phyloP scores from a whole-genome alignment of 2,888 invertebrate genomes.

The Melieria crassipennis region DNA sequence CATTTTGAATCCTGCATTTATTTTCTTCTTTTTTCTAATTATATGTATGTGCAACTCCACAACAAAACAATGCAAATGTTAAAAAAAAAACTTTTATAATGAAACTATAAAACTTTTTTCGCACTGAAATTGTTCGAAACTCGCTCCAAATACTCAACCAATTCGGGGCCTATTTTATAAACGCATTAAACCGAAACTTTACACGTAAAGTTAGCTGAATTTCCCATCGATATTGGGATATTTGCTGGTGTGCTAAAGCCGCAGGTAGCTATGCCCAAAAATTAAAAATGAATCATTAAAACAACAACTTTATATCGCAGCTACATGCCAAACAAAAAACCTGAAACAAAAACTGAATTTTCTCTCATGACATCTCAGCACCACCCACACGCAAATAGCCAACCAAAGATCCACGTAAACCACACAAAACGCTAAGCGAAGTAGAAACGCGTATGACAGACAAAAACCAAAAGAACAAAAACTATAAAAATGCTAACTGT shows the following conservation, averaged over 20 bases:
- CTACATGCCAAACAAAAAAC: conserved; percentile 26
- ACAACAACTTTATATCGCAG: conserved; percentile 34
- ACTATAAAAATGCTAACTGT: neutral
- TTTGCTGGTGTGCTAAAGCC: conserved; percentile 79
- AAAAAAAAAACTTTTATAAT: conserved; percentile 17
- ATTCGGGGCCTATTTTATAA: too few relatives aligned
- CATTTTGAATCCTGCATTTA: neutral
- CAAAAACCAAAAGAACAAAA: too few relatives aligned
- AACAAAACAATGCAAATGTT: conserved; percentile 20
- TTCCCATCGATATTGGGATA: conserved; percentile 79
- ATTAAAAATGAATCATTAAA: conserved; percentile 34
- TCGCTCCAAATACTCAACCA: conserved; percentile 12
- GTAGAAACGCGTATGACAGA: neutral
- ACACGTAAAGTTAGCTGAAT: conserved; percentile 72
- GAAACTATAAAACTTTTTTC: conserved; percentile 12
- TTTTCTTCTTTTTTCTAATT: conserved; percentile 36
- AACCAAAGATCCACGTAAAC: too few relatives aligned
- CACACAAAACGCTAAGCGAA: neutral
- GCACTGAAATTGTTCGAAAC: conserved; percentile 7
- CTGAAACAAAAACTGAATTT: conserved; percentile 33
- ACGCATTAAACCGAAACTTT: conserved; percentile 24
- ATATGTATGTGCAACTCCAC: conserved; percentile 31
- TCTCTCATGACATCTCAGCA: neutral
- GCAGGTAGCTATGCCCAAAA: conserved; percentile 61
- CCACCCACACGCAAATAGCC: too few relatives aligned